Evolutionary conservation across 2,113 vertebrate genomes (phyloP).

Genomic region (Nothocercus nigrocapillus): DNA sequence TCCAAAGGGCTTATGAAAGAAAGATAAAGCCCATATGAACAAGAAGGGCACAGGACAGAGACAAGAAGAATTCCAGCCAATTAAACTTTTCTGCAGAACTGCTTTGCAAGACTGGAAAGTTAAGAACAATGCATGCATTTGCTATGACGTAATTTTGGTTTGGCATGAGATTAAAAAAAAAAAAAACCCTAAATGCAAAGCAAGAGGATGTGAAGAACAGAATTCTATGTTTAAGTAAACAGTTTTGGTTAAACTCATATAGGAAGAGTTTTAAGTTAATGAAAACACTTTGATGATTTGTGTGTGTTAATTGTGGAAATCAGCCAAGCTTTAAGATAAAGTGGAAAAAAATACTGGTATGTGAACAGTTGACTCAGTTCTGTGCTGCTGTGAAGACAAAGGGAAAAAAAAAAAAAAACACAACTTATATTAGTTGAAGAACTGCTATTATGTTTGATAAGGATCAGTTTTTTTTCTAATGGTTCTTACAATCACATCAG

Average conservation of each 20-base stretch:
- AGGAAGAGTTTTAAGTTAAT: neutral
- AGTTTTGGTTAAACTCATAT: neutral
- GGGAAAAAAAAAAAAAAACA: neutral
- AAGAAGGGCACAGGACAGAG: slow-evolving; percentile 17
- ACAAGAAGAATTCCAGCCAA: neutral
- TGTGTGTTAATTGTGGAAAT: neutral
- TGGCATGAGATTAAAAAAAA: slow-evolving; percentile 59
- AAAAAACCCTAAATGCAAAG: neutral
- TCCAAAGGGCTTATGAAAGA: neutral
- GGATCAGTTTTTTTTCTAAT: neutral
- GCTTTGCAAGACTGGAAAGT: slow-evolving; percentile 10
- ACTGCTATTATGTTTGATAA: neutral
- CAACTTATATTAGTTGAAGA: neutral
- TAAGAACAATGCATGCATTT: slow-evolving; percentile 62
- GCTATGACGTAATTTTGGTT: slow-evolving; percentile 65
- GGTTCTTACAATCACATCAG: neutral
- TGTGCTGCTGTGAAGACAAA: neutral
- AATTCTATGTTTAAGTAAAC: slow-evolving; percentile 32
- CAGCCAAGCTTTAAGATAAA: neutral
- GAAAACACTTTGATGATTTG: neutral
- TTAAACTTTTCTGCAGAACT: slow-evolving; percentile 38
- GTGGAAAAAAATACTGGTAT: neutral
- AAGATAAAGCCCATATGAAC: neutral
- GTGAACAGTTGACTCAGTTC: neutral
- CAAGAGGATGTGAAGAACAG: slow-evolving; percentile 45